Percentiles rank a stretch among this genome's conserved stretches.
Evolutionary conservation across 2,888 invertebrate species (phyloP).

Genomic region (Brachypalpus laphriformis): DNA sequence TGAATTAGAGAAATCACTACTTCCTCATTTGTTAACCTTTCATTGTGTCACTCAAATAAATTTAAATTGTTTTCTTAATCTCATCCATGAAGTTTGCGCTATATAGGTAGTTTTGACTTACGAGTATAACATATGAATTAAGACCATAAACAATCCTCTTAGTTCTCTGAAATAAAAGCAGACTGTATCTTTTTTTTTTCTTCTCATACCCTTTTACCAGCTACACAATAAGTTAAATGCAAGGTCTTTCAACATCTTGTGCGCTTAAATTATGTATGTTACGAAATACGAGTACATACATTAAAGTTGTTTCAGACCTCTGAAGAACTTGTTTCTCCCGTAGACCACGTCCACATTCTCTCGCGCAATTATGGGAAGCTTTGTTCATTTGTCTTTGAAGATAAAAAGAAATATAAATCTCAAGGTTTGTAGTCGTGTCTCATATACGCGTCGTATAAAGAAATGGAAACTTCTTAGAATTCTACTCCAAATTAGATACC

Average conservation of each 20-base stretch:
- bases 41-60: background rate
- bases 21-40: too few relatives aligned
- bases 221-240: slow-evolving; percentile 2
- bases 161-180: slow-evolving; percentile 1
- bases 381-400: background rate
- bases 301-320: slow-evolving; percentile 21
- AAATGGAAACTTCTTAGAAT: slow-evolving; percentile 11
- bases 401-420: background rate
- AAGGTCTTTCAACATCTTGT: slow-evolving; percentile 17
- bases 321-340: slow-evolving; percentile 35
- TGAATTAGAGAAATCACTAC: too few relatives aligned
- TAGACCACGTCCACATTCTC: slow-evolving; percentile 36
- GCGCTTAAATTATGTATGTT: slow-evolving; percentile 38
- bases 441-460: background rate
- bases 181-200: background rate
- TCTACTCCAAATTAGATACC: background rate
- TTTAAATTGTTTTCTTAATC: background rate
- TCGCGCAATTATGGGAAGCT: background rate
- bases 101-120: background rate
- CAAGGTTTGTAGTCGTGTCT: slow-evolving; percentile 12
- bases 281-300: slow-evolving; percentile 29
- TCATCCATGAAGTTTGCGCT: background rate
- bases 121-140: background rate
- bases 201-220: background rate
- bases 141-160: background rate